Evolutionary conservation across 1,140 invertebrate species (phyloP).

Genomic region (Aphaenogaster floridana): DNA sequence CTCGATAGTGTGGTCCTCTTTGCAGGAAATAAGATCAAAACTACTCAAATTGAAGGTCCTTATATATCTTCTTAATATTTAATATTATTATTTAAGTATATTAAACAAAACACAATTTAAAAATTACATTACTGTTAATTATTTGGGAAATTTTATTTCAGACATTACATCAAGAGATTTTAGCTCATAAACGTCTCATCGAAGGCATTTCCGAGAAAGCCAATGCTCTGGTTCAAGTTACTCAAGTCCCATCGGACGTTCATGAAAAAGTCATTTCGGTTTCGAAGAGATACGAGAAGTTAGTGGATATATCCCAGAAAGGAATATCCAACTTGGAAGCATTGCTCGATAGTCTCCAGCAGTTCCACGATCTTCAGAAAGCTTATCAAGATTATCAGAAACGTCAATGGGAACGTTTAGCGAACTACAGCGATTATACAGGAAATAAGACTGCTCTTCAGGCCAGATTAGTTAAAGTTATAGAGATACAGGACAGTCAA

Average conservation of each 20-base stretch:
- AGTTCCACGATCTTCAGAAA: conserved; percentile 95
- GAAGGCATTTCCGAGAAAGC: conserved; percentile 96
- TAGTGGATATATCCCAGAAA: conserved; percentile 88
- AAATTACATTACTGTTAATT: background rate
- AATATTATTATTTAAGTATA: background rate
- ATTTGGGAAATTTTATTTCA: conserved; percentile 73
- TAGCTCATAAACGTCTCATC: conserved; percentile 95
- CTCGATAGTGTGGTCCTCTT: conserved; percentile 89
- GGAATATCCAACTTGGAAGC: conserved; percentile 91
- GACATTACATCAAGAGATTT: conserved; percentile 95
- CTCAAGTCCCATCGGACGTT: conserved; percentile 90
- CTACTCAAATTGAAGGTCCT: conserved; percentile 94
- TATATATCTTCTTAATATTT: background rate
- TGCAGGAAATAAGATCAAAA: conserved; percentile 95
- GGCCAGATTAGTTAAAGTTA: conserved; percentile 91
- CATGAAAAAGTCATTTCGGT: conserved; percentile 90
- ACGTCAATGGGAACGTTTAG: conserved; percentile 94
- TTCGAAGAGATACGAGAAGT: conserved; percentile 92
- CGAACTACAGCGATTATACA: conserved; percentile 92
- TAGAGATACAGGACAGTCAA: conserved; percentile 92
- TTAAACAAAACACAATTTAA: background rate
- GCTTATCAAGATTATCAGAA: conserved; percentile 95
- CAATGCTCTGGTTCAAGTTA: conserved; percentile 88
- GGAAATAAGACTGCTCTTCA: conserved; percentile 93
- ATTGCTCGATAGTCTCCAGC: conserved; percentile 92